Percentiles rank a stretch among this genome's conserved stretches.
phyloP scores from a whole-genome alignment of 2,113 vertebrate genomes.

The Coryphaenoides rupestris region DNA sequence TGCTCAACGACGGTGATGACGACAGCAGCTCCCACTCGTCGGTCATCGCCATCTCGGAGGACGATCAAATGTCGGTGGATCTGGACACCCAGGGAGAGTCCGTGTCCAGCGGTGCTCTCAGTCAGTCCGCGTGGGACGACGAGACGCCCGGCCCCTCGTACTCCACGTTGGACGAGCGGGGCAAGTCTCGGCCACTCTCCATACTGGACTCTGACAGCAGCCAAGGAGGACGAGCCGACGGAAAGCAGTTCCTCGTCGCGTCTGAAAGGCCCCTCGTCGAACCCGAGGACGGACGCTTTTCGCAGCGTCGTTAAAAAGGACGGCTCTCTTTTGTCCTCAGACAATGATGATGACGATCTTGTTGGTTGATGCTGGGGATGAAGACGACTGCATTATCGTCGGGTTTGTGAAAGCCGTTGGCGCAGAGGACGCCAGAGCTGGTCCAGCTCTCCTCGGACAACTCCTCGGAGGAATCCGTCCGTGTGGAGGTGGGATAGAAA shows the following conservation, averaged over 20 bases:
- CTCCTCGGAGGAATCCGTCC: conserved; percentile 79
- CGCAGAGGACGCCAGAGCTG: conserved; percentile 91
- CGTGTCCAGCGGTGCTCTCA: conserved; percentile 56
- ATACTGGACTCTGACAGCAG: conserved; percentile 80
- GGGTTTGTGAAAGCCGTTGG: conserved; percentile 85
- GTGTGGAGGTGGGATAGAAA: conserved; percentile 67
- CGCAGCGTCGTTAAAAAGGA: conserved; percentile 35
- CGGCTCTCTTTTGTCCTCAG: conserved; percentile 53
- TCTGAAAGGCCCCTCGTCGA: conserved; percentile 28
- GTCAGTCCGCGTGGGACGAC: conserved; percentile 87
- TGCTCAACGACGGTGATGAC: conserved; percentile 78
- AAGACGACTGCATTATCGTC: conserved; percentile 85
- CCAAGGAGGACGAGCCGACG: conserved; percentile 64
- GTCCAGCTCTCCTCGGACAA: conserved; percentile 90
- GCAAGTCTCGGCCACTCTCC: conserved; percentile 53
- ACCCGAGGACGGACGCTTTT: conserved; percentile 38
- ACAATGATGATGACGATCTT: conserved; percentile 85
- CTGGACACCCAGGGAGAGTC: conserved; percentile 49
- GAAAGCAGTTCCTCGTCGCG: conserved; percentile 28
- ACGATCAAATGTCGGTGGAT: conserved; percentile 62
- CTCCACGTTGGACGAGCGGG: conserved; percentile 74
- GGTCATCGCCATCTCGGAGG: conserved; percentile 89
- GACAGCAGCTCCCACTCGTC: conserved; percentile 84
- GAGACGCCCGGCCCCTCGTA: conserved; percentile 90
- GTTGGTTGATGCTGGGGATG: conserved; percentile 66